Percentiles rank a stretch among this genome's conserved stretches.
These are phyloP conservation scores for Marmota monax DNA, from an alignment of 2,113 vertebrate genomes.

Conservation along the genomic window DNA sequence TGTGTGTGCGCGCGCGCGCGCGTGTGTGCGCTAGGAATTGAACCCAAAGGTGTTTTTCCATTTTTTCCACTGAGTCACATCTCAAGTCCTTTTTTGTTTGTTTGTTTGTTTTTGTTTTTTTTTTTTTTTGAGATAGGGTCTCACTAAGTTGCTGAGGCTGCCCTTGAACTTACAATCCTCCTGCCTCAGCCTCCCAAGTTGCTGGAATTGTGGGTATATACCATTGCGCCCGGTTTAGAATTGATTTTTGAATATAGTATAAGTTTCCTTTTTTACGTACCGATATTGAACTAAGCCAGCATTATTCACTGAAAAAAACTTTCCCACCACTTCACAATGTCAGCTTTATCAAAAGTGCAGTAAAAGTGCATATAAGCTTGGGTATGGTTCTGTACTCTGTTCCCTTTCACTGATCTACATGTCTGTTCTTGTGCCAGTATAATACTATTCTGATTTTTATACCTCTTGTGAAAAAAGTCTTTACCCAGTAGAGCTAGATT, in stretches of 20 bases:
- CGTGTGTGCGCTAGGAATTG: too few species aligned
- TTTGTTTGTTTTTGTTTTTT: too few species aligned
- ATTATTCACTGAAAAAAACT: not conserved
- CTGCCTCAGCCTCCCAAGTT: too few species aligned
- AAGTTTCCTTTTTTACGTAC: not conserved
- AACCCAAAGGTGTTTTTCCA: too few species aligned
- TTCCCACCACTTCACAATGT: not conserved
- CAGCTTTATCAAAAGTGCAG: not conserved
- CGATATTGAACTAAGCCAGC: not conserved
- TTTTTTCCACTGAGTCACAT: too few species aligned
- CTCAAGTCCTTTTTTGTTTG: too few species aligned
- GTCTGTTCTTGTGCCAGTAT: not conserved
- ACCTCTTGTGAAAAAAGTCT: not conserved
- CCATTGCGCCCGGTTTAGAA: not conserved
- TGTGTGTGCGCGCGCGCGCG: accelerated
- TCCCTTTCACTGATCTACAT: not conserved
- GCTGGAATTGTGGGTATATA: too few species aligned
- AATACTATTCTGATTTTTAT: not conserved
- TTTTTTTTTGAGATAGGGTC: too few species aligned
- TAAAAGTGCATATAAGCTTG: not conserved
- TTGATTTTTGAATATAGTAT: not conserved
- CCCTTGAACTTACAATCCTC: too few species aligned
- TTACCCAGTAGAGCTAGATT: not conserved
- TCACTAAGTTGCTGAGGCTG: too few species aligned
- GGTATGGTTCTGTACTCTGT: not conserved